A percentile compares a stretch with the other conserved stretches of the same genome.
phyloP scores from a whole-genome alignment of 2,888 invertebrate genomes.

The Asteroscopus sphinx region DNA sequence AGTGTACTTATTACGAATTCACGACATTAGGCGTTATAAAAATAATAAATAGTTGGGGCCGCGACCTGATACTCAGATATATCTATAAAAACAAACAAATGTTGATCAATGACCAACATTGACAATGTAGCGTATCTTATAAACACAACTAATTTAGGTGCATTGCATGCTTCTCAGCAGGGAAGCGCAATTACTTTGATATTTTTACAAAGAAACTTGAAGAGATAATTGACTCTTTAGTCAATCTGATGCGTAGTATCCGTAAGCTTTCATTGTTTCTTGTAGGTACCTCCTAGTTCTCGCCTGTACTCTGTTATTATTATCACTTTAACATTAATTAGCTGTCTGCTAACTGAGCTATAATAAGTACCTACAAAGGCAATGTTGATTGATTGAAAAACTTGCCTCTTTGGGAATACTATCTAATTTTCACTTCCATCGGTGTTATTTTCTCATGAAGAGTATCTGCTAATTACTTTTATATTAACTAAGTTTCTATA shows the following conservation, averaged over 20 bases:
- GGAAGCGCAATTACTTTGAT: background rate
- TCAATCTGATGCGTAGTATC: slow-evolving; percentile 44
- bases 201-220: slow-evolving; percentile 2
- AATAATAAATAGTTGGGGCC: too few relatives aligned
- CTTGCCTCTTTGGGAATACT: slow-evolving; percentile 15
- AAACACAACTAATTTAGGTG: too few relatives aligned
- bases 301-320: slow-evolving; percentile 42
- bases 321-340: slow-evolving; percentile 52
- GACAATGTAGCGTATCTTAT: too few relatives aligned
- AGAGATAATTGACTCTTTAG: slow-evolving; percentile 41
- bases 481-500: background rate
- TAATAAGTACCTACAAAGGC: slow-evolving; percentile 27
- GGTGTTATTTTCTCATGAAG: slow-evolving; percentile 17
- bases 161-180: background rate
- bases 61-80: too few relatives aligned
- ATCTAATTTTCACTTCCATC: slow-evolving; percentile 22
- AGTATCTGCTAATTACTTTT: slow-evolving; percentile 9
- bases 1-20: too few relatives aligned
- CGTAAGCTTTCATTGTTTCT: slow-evolving; percentile 59
- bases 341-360: slow-evolving; percentile 18
- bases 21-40: too few relatives aligned
- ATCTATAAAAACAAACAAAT: too few relatives aligned
- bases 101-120: too few relatives aligned
- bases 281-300: slow-evolving; percentile 29
- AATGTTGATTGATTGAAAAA: slow-evolving; percentile 44